These are phyloP conservation scores for Bubo bubo DNA, from an alignment of 2,113 vertebrate genomes.

Conservation along the genomic window DNA sequence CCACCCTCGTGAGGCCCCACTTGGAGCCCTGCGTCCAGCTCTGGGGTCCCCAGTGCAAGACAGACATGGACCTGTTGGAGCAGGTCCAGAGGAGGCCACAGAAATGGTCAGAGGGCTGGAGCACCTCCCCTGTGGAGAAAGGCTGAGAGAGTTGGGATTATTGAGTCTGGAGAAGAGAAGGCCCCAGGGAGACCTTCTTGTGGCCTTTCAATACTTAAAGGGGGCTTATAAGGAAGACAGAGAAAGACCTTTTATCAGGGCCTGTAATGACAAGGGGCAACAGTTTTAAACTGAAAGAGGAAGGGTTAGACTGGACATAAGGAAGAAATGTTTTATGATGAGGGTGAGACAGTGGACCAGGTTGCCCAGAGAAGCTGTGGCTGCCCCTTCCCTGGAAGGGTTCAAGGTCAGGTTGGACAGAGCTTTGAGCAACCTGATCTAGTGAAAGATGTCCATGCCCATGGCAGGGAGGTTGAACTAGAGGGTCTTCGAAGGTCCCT, in stretches of 20 bases:
- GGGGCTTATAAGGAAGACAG: not conserved
- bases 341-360: not conserved
- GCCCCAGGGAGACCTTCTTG: not conserved
- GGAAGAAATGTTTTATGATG: not conserved
- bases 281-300: not conserved
- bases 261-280: not conserved
- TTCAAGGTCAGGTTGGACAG: accelerated
- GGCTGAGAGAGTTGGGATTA: not conserved
- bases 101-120: not conserved
- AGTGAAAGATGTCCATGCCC: not conserved
- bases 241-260: not conserved
- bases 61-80: accelerated
- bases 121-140: not conserved
- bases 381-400: not conserved
- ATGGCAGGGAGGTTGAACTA: accelerated
- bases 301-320: not conserved
- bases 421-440: not conserved
- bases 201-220: accelerated
- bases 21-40: not conserved
- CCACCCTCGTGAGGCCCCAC: not conserved
- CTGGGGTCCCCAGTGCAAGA: accelerated
- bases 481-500: not conserved
- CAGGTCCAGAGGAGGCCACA: accelerated
- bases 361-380: not conserved
- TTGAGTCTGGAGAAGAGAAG: not conserved